Evolutionary conservation across 2,113 vertebrate genomes (phyloP), one percentile per base, ranked within the genome.

Genomic region (Barnardius zonarius): DNA sequence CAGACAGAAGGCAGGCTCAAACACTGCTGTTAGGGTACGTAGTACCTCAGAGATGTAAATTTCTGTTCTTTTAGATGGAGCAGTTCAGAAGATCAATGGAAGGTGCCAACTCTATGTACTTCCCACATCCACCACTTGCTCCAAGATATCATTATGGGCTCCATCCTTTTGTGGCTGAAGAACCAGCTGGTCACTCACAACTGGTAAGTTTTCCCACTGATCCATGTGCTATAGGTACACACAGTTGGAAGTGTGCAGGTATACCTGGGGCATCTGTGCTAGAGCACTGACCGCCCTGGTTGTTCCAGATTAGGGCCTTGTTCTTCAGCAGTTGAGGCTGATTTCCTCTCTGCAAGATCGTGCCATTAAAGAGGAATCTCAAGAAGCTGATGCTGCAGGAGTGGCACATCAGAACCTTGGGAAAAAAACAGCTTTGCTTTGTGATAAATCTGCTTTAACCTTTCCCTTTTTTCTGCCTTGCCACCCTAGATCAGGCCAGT

Each of bases 51-150:
- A 67, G 39, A 52, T 0, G 0, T 18, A 11, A 41, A 61, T 35
- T 62, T 76, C 52, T 79, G n/a, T 94, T 93, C 17, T 96, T 97
- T 64, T 61, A 99, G 99, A 94, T 97, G 93, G 97, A 98, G 8
- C 94, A 95, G 11, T 93, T 97, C 46, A 98, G 96, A 94, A 97
- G 96, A 67, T 93, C 93, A 14, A 83, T 97, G 66, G 98, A 98
- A 77, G 98, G 97, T 43, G 82, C 95, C 6, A 64, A 95, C 63
- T 93, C 77, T 33, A 11, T 98, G 76, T 94, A 97, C 39, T 97
- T 96, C 66, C 99, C 99, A 3, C 98, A 83, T 1, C 99, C 99
- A 3, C 99, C 99, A 0, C 74, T 64, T 2, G 95, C 95, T 10
- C 98, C 98, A 6, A 98, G 97, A 88, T 97, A 17, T 35, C 84